Evolutionary conservation across 1,140 invertebrate genomes (phyloP), one percentile per base, ranked within the genome.

Genomic region (Dreissena polymorpha): DNA sequence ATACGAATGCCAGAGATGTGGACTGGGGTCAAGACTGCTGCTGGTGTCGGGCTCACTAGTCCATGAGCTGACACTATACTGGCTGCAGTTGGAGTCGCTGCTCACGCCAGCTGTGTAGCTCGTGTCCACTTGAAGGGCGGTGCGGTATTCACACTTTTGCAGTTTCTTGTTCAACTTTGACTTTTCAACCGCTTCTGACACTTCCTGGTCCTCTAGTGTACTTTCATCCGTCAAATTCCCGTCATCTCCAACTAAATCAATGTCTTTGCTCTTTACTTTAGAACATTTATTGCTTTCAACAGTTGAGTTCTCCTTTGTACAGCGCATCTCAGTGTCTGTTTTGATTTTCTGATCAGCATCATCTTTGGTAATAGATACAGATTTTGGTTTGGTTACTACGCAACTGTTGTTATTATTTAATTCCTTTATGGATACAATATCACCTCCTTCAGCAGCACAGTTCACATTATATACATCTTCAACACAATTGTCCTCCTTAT

Each of bases 81-180:
- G 79, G 63, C 79, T 82, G 67, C 79, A 82, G 49, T 82, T 82
- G 63, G 79, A 82, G 55, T 82, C 79, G 51, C 79, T 82, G 50
- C 79, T 82, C 3, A 82, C 71, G 39, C 79, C 79, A 14, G 79
- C 50, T 14, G 71, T 70, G 27, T 82, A 82, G 74, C 79, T 82
- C 10, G 79, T 82, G 63, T 82, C 79, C 16, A 82, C 79, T 51
- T 82, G 55, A 50, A 82, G 71, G 21, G 79, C 79, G 0, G 70
- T 82, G 39, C 79, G n/a, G 57, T 82, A 82, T 53, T 82, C 79
- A 23, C 55, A 23, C 25, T 72, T 74, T 16, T 68, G 67, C 29
- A 39, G 25, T 25, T 27, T 27, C 14, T 2, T 25, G 67, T 68
- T 16, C 14, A 27, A 16, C 25, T 68, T 16, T 27, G 78, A 65